Evolutionary conservation across 2,113 vertebrate genomes (phyloP).

Genomic region (Ptychochromis oligacanthus): DNA sequence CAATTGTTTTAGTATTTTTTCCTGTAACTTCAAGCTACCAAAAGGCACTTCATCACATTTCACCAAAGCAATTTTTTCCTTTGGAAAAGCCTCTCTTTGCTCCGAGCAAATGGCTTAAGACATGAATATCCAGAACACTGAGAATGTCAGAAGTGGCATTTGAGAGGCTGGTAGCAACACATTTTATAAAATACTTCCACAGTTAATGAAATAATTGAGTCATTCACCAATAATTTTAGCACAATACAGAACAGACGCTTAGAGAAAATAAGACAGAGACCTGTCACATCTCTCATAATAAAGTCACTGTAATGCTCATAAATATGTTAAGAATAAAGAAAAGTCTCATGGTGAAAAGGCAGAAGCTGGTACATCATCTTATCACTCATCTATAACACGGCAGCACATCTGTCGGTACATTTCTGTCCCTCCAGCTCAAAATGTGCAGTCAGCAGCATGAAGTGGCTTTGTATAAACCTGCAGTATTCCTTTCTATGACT

Average conservation of each 20-base stretch:
- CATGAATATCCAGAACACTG: too few relatives aligned
- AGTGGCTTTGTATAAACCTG: background rate
- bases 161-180: too few relatives aligned
- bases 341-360: background rate
- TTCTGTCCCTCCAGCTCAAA: background rate
- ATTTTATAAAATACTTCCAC: too few relatives aligned
- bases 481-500: constrained; percentile 11
- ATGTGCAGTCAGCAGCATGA: background rate
- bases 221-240: background rate
- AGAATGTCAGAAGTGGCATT: too few relatives aligned
- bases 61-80: too few relatives aligned
- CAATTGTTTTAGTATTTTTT: too few relatives aligned
- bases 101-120: too few relatives aligned
- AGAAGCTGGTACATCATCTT: background rate
- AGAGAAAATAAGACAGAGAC: background rate
- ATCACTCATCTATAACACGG: background rate
- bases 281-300: background rate
- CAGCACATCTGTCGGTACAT: background rate
- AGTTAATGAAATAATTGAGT: background rate
- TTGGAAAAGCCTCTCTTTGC: too few relatives aligned
- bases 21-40: too few relatives aligned
- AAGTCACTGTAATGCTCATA: background rate
- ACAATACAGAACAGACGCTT: background rate
- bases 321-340: background rate
- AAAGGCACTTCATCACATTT: too few relatives aligned